phyloP scores from a whole-genome alignment of 2,888 invertebrate species.

The Exephanes ischioxanthus region DNA sequence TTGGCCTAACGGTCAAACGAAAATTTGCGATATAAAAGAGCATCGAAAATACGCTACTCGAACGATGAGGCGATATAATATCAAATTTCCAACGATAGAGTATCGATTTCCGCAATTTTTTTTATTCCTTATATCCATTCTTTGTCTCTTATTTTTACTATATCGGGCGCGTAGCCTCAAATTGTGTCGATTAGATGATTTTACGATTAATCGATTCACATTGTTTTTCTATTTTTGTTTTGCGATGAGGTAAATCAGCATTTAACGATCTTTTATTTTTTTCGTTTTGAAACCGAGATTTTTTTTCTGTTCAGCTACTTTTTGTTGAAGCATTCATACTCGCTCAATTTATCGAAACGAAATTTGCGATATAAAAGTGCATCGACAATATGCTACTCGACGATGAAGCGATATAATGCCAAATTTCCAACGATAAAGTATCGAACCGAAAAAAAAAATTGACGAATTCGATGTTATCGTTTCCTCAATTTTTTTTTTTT shows the following conservation, averaged over 20 bases:
- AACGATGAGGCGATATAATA: conserved; percentile 34
- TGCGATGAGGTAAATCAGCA: too few relatives aligned
- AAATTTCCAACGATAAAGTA: too few relatives aligned
- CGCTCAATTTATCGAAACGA: too few relatives aligned
- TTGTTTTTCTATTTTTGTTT: not conserved
- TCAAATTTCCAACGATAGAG: conserved; percentile 44
- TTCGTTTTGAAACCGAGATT: not conserved
- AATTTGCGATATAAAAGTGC: too few relatives aligned
- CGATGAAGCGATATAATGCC: too few relatives aligned
- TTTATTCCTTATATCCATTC: not conserved
- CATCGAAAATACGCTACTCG: conserved; percentile 17
- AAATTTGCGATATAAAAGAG: conserved; percentile 31
- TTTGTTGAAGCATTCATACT: too few relatives aligned
- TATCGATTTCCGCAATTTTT: not conserved
- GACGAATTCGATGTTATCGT: too few relatives aligned
- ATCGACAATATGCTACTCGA: too few relatives aligned
- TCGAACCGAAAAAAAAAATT: too few relatives aligned
- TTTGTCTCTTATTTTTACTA: not conserved
- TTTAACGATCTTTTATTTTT: not conserved
- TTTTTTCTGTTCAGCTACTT: not conserved
- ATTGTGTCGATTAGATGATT: not conserved
- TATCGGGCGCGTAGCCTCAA: not conserved
- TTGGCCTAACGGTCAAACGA: conserved; percentile 20
- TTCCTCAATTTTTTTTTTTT: too few relatives aligned
- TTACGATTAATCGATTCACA: not conserved